These are phyloP conservation scores for Cladorhizidae sp. DNA, from an alignment of 37 sponge, comb jelly and placozoan species.

Conservation along the genomic window DNA sequence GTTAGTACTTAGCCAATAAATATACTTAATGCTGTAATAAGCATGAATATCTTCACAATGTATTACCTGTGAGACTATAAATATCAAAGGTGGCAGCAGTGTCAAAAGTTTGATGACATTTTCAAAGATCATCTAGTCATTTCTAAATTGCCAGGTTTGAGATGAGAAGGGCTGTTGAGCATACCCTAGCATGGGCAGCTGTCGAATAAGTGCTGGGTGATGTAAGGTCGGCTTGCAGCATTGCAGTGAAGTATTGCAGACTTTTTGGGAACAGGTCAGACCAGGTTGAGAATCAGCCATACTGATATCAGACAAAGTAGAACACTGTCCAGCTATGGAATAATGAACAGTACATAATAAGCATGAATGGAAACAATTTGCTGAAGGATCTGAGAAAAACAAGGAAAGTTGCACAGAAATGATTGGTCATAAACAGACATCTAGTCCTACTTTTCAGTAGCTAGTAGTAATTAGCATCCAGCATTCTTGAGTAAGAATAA, in stretches of 20 bases:
- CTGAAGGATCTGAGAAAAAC: not conserved
- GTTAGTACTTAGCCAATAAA: not conserved
- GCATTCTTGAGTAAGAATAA: no score
- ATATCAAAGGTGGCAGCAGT: constrained; percentile 71
- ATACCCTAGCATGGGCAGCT: constrained; percentile 72
- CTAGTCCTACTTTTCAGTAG: no score
- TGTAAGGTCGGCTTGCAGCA: constrained; percentile 57
- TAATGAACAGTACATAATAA: not conserved
- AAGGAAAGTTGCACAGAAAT: no score
- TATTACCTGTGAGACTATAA: constrained; percentile 47
- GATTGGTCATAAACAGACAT: no score
- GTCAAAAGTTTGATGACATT: constrained; percentile 66
- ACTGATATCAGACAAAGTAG: constrained; percentile 56
- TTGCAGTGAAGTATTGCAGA: constrained; percentile 53
- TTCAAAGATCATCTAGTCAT: constrained; percentile 69
- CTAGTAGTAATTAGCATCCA: no score
- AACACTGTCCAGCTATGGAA: constrained; percentile 66
- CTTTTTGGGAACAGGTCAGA: constrained; percentile 20
- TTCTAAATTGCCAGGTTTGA: constrained; percentile 48
- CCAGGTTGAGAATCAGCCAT: constrained; percentile 49
- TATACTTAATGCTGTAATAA: not conserved
- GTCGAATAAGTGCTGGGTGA: constrained; percentile 75
- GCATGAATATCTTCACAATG: not conserved
- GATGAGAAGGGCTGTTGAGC: constrained; percentile 52
- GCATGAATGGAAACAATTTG: not conserved